Conservation (phyloP, 2,113 vertebrate genomes). For the Agelaius tricolor region DNA sequence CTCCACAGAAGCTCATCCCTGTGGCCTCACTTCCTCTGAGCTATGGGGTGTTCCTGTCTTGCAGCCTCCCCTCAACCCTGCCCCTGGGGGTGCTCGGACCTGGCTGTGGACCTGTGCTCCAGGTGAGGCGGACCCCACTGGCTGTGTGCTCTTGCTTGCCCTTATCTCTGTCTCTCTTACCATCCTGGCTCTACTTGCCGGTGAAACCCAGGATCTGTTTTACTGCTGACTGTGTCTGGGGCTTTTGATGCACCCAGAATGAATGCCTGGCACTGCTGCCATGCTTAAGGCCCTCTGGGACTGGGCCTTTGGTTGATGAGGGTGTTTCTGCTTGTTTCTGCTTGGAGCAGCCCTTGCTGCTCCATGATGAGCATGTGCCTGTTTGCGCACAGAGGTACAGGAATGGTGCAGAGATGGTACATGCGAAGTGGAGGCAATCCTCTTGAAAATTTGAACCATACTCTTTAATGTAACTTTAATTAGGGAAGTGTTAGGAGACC, state of each 20-base stretch:
- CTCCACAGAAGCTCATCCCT: neutral
- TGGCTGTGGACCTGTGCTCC: neutral
- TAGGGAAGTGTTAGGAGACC: neutral
- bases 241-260: neutral
- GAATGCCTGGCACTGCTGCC: neutral
- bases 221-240: neutral
- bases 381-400: neutral
- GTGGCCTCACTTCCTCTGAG: fast-evolving
- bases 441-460: neutral
- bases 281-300: neutral
- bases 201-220: neutral
- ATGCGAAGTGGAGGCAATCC: neutral
- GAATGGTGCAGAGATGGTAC: neutral
- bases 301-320: neutral
- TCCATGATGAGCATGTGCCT: neutral
- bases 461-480: neutral
- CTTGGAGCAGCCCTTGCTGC: neutral
- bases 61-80: fast-evolving
- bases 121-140: fast-evolving
- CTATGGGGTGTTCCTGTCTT: fast-evolving
- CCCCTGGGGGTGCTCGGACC: no score
- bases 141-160: neutral
- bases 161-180: neutral
- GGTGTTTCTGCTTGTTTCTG: neutral
- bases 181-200: neutral